Conservation (phyloP, 64 coral and sea anemone genomes). For the Cladopsammia gracilis region DNA sequence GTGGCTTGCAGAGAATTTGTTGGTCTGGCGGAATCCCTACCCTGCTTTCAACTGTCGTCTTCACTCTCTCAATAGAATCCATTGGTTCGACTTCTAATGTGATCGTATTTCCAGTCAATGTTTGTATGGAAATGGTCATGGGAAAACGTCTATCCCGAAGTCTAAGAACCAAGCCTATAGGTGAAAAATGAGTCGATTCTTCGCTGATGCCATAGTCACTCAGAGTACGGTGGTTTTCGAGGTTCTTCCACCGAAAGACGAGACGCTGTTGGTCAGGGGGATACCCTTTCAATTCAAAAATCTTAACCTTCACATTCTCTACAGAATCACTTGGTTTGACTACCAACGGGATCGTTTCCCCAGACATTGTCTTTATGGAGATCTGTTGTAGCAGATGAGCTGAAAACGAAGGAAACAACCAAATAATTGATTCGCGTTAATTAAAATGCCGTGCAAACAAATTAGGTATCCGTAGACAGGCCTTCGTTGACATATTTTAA, state of each 20-base stretch:
- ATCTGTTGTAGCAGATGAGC: background rate
- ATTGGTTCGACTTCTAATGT: background rate
- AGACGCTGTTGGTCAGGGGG: background rate
- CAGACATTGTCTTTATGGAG: background rate
- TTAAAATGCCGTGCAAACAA: too few species aligned
- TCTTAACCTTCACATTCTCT: background rate
- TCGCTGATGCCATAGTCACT: background rate
- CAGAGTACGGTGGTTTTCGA: background rate
- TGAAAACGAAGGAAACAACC: too few species aligned
- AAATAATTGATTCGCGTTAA: too few species aligned
- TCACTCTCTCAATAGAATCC: background rate
- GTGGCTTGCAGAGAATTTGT: background rate
- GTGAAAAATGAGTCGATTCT: too few species aligned
- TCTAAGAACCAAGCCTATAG: too few species aligned
- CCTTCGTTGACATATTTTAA: too few species aligned
- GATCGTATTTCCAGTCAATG: background rate
- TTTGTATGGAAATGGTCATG: background rate
- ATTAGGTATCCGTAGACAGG: too few species aligned
- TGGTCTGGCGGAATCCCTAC: background rate
- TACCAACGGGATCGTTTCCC: background rate
- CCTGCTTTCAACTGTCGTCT: background rate
- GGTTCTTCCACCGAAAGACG: background rate
- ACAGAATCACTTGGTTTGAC: background rate
- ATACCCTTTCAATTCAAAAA: background rate
- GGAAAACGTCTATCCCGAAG: too few species aligned